These are phyloP conservation scores for Synergus japonicus DNA, from an alignment of 2,888 invertebrate species.

Conservation along the genomic window DNA sequence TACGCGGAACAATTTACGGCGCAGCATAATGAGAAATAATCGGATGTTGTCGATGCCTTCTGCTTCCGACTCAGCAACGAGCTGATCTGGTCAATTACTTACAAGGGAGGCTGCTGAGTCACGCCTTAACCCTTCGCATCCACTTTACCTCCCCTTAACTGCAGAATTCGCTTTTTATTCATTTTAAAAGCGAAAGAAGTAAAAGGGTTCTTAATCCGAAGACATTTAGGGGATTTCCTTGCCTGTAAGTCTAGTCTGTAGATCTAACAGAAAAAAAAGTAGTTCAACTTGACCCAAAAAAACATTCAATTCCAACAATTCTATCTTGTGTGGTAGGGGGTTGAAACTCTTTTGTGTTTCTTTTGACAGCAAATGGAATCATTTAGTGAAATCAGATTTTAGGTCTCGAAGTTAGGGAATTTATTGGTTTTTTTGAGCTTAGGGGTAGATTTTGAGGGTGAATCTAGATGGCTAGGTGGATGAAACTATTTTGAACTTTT, in stretches of 20 bases:
- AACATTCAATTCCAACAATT: too few species aligned
- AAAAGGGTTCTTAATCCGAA: not conserved
- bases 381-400: too few species aligned
- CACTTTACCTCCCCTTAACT: not conserved
- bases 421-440: too few species aligned
- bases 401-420: too few species aligned
- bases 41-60: slow-evolving; percentile 34
- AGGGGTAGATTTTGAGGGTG: too few species aligned
- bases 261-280: not conserved
- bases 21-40: slow-evolving; percentile 51
- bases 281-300: not conserved
- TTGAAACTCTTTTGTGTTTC: too few species aligned
- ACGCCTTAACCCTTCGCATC: not conserved
- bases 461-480: too few species aligned
- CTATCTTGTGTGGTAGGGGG: too few species aligned
- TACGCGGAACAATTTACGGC: slow-evolving; percentile 43
- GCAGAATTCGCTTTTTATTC: not conserved
- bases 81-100: slow-evolving; percentile 2
- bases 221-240: not conserved
- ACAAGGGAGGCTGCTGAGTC: not conserved
- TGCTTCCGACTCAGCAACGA: not conserved
- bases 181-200: not conserved
- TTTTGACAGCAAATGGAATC: too few species aligned
- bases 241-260: not conserved
- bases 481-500: too few species aligned